Conservation (phyloP, 2,113 vertebrate species). For the Thymallus thymallus region DNA sequence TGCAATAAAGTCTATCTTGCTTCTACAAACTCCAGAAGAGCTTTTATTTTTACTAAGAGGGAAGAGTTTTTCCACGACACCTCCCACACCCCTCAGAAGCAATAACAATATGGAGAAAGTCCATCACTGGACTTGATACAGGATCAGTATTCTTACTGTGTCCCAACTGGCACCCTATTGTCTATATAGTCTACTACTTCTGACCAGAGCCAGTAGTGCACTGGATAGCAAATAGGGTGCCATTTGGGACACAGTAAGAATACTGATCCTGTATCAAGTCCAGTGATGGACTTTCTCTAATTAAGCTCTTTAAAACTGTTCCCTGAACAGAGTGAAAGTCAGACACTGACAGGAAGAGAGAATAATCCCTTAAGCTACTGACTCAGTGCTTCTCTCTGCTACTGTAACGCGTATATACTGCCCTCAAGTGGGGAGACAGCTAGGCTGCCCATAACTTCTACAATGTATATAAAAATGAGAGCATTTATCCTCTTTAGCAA, state of each 20-base stretch:
- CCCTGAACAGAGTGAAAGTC: too few species aligned
- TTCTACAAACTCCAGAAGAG: too few species aligned
- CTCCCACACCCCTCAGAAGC: background rate
- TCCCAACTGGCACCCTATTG: too few species aligned
- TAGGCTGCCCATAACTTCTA: background rate
- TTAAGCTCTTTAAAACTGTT: background rate
- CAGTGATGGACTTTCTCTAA: background rate
- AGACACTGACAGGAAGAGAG: background rate
- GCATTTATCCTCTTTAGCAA: slow-evolving; percentile 6
- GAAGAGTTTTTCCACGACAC: too few species aligned
- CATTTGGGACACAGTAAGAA: background rate
- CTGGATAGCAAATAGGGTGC: too few species aligned
- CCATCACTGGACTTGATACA: too few species aligned
- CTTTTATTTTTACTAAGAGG: too few species aligned
- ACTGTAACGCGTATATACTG: slow-evolving; percentile 7
- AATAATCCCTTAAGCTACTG: too few species aligned
- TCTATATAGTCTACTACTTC: too few species aligned
- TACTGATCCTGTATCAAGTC: background rate
- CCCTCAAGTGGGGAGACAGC: background rate
- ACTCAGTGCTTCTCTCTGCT: slow-evolving; percentile 6
- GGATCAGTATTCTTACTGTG: too few species aligned
- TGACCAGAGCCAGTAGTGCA: too few species aligned
- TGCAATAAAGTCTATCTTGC: too few species aligned
- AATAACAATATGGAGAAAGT: background rate
- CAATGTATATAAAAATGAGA: background rate